phyloP scores from a whole-genome alignment of 2,888 invertebrate species.

The Lomographa bimaculata region DNA sequence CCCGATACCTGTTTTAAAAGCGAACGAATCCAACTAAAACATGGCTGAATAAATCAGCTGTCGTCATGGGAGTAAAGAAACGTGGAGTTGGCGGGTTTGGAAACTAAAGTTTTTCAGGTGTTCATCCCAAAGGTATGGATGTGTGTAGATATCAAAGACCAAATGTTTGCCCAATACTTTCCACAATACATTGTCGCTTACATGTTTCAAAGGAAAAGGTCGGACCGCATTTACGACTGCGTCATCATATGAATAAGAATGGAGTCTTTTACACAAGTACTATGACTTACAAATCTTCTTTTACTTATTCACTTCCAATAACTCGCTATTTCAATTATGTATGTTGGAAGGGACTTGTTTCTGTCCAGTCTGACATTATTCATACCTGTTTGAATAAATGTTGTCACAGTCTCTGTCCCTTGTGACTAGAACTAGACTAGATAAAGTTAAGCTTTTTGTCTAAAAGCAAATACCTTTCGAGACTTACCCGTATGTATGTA shows the following conservation, averaged over 20 bases:
- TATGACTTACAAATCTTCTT: conserved; percentile 12
- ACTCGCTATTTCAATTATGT: conserved; percentile 21
- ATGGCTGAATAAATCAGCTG: no score
- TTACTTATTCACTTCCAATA: conserved; percentile 24
- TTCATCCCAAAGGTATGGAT: conserved; percentile 15
- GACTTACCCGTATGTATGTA: no score
- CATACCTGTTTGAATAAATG: conserved; percentile 19
- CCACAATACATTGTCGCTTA: conserved; percentile 21
- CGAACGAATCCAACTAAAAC: no score
- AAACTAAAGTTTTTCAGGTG: conserved; percentile 26
- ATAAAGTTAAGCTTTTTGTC: conserved; percentile 21
- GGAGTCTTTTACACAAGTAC: conserved; percentile 9
- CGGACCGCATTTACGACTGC: conserved; percentile 22
- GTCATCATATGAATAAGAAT: conserved; percentile 33
- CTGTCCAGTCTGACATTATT: conserved; percentile 13
- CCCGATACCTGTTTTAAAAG: no score
- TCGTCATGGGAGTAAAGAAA: conserved; percentile 16
- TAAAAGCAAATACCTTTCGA: no score
- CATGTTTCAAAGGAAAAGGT: conserved; percentile 24
- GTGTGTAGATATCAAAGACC: conserved; percentile 26
- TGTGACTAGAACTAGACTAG: conserved; percentile 23
- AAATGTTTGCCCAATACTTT: conserved; percentile 24
- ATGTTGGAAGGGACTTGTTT: conserved; percentile 16
- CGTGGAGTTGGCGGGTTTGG: conserved; percentile 12
- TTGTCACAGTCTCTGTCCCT: conserved; percentile 16